These are phyloP conservation scores for Tupiocoris notatus DNA, from an alignment of 2,888 invertebrate genomes.

Conservation along the genomic window DNA sequence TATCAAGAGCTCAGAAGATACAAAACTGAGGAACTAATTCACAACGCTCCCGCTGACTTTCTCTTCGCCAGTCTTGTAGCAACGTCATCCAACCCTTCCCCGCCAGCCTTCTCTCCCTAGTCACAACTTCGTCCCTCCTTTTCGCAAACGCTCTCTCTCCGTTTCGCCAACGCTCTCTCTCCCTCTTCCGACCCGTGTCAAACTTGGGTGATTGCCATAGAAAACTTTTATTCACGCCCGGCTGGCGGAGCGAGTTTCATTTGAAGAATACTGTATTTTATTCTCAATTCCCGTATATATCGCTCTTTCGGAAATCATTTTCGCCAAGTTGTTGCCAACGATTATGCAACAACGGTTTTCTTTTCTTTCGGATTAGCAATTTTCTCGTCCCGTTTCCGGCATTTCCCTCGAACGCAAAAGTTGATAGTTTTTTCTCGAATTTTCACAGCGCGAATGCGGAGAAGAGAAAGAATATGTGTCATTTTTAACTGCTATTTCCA, in stretches of 20 bases:
- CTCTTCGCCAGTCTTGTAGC: background rate
- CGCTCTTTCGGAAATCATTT: background rate
- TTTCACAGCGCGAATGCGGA: too few species aligned
- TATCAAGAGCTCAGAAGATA: too few species aligned
- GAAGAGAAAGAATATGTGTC: too few species aligned
- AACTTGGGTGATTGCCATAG: background rate
- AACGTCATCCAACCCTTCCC: background rate
- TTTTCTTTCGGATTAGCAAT: too few species aligned
- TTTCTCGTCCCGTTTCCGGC: background rate
- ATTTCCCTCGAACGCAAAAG: background rate
- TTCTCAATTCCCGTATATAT: background rate
- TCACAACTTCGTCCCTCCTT: background rate
- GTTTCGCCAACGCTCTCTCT: too few species aligned
- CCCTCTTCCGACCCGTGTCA: background rate
- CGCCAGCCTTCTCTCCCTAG: background rate
- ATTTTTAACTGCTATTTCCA: too few species aligned
- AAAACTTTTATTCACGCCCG: background rate
- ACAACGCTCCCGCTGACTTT: background rate
- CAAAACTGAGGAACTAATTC: too few species aligned
- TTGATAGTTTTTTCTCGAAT: too few species aligned
- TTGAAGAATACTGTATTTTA: background rate
- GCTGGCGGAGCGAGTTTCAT: background rate
- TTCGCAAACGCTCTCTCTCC: too few species aligned
- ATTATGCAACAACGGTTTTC: background rate
- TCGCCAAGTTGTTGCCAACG: background rate